Conservation (phyloP, 2,888 invertebrate species). For the Acholoe squamosa region DNA sequence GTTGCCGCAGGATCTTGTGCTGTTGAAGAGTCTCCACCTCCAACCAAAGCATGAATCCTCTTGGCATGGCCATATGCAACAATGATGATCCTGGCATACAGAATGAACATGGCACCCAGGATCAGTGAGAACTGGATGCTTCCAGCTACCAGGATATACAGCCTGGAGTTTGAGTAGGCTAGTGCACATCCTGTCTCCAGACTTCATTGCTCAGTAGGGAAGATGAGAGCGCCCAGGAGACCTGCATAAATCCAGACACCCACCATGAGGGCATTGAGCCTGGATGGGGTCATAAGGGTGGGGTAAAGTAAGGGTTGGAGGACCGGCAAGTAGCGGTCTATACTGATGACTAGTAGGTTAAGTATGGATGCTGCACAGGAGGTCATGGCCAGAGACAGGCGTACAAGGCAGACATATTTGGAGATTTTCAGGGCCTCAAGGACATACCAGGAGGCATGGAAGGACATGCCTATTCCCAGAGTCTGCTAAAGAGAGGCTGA, state of each 20-base stretch:
- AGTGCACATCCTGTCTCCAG: not conserved
- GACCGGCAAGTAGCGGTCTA: not conserved
- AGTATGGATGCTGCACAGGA: not conserved
- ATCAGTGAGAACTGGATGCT: not conserved
- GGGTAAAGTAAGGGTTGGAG: not conserved
- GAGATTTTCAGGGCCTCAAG: not conserved
- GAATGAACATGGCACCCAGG: not conserved
- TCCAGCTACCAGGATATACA: not conserved
- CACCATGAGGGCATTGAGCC: not conserved
- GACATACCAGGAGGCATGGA: not conserved
- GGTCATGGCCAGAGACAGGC: not conserved
- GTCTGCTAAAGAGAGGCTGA: constrained; percentile 7
- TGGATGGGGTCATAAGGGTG: not conserved
- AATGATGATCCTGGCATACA: not conserved
- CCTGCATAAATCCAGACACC: not conserved
- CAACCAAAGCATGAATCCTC: not conserved
- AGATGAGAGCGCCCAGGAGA: not conserved
- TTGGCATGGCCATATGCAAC: not conserved
- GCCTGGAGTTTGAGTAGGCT: not conserved
- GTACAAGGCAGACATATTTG: not conserved
- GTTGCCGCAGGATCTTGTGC: no score
- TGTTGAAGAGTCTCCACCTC: no score
- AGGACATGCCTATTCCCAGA: not conserved
- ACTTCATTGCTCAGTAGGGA: not conserved
- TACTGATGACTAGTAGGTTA: not conserved